Percentiles rank a stretch among this genome's conserved stretches.
These are phyloP conservation scores for Atrichornis clamosus DNA, from an alignment of 2,113 vertebrate species.

Conservation along the genomic window DNA sequence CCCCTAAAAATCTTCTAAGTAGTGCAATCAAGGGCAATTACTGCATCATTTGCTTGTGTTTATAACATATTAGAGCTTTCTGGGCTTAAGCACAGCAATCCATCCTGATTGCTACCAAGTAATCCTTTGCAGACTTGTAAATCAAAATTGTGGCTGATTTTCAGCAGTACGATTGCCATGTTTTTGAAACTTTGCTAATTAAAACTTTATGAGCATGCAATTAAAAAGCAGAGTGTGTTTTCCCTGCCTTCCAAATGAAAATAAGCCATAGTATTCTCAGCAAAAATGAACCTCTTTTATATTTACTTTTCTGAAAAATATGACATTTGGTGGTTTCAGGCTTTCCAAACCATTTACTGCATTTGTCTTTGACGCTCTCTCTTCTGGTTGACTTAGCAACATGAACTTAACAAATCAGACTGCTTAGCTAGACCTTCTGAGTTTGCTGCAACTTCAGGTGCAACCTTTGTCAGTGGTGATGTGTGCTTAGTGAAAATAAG, in stretches of 20 bases:
- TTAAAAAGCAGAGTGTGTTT: slow-evolving; percentile 22
- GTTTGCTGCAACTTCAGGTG: neutral
- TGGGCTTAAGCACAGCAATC: slow-evolving; percentile 45
- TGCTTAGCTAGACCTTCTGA: neutral
- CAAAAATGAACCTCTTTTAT: neutral
- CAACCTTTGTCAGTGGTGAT: neutral
- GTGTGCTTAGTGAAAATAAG: neutral
- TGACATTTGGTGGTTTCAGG: neutral
- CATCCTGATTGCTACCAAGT: slow-evolving; percentile 67
- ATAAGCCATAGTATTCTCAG: neutral
- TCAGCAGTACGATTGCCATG: slow-evolving; percentile 27
- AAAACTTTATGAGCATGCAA: slow-evolving; percentile 59
- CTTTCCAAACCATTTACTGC: neutral
- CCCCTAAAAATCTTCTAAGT: neutral
- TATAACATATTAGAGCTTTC: slow-evolving; percentile 48
- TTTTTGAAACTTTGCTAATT: slow-evolving; percentile 64
- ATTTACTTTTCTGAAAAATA: neutral
- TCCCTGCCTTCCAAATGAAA: neutral
- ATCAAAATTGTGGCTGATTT: slow-evolving; percentile 63
- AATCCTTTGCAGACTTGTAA: slow-evolving; percentile 70
- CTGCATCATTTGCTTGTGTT: slow-evolving; percentile 57
- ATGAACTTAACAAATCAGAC: neutral
- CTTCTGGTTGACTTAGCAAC: neutral
- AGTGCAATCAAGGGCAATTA: slow-evolving; percentile 50
- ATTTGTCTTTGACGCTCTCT: neutral